phyloP scores from a whole-genome alignment of 2,888 invertebrate genomes.

The Neria commutata region DNA sequence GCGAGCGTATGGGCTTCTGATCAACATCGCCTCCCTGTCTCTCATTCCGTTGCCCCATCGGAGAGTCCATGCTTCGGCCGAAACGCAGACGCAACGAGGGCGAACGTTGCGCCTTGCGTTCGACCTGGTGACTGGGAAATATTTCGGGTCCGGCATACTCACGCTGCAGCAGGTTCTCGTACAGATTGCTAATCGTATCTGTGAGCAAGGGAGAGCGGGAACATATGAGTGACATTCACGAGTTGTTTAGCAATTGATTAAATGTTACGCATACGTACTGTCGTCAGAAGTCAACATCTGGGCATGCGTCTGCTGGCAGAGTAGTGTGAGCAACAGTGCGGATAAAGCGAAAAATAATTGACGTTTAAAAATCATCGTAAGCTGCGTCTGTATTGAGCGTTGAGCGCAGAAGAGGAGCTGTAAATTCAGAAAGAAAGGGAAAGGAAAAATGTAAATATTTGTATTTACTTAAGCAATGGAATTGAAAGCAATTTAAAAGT shows the following conservation, averaged over 20 bases:
- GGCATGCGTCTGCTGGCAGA: background rate
- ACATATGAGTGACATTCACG: conserved; percentile 9
- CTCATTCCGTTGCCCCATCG: conserved; percentile 48
- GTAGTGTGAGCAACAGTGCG: background rate
- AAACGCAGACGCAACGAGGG: conserved; percentile 79
- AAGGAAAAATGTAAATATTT: too few relatives aligned
- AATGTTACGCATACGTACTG: background rate
- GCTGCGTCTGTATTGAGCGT: too few relatives aligned
- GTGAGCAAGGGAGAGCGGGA: conserved; percentile 13
- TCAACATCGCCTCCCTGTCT: conserved; percentile 67
- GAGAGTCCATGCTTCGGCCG: conserved; percentile 75
- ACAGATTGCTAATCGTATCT: conserved; percentile 54
- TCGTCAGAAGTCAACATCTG: background rate
- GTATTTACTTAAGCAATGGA: background rate
- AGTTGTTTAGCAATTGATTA: too few relatives aligned
- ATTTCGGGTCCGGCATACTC: conserved; percentile 60
- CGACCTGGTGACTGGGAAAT: conserved; percentile 69
- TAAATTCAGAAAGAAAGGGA: too few relatives aligned
- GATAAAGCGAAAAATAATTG: background rate
- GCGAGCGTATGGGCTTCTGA: conserved; percentile 74
- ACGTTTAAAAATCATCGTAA: background rate
- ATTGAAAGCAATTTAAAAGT: background rate
- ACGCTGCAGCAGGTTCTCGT: conserved; percentile 58
- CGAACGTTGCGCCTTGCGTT: conserved; percentile 78
- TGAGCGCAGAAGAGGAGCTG: too few relatives aligned